These are phyloP conservation scores for Thalassarche chlororhynchos DNA, from an alignment of 2,113 vertebrate species.

Conservation along the genomic window DNA sequence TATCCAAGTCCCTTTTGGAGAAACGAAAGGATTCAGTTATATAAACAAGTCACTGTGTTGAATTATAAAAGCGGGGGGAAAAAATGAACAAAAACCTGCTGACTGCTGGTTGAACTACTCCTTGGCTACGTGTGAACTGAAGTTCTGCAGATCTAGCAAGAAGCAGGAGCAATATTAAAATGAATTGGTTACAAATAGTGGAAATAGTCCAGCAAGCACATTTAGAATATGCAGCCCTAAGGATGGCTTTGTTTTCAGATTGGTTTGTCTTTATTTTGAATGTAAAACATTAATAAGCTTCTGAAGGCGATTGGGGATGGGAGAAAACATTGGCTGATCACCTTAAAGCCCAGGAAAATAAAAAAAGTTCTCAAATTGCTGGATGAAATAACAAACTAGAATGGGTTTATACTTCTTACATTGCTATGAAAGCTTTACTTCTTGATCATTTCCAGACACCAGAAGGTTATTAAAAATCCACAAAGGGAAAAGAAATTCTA, in stretches of 20 bases:
- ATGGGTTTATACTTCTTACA: constrained; percentile 46
- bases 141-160: constrained; percentile 23
- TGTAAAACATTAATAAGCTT: constrained; percentile 37
- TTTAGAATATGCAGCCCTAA: not conserved
- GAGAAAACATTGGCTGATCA: constrained; percentile 38
- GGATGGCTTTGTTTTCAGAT: constrained; percentile 27
- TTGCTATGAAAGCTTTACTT: constrained; percentile 47
- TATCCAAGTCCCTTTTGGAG: constrained; percentile 20
- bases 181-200: constrained; percentile 39
- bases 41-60: constrained; percentile 47
- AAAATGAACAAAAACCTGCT: not conserved
- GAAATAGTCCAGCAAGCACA: constrained; percentile 17
- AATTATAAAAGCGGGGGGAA: not conserved
- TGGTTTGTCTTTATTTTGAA: constrained; percentile 51
- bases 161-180: constrained; percentile 12
- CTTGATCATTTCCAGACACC: constrained; percentile 64
- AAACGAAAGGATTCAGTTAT: constrained; percentile 63
- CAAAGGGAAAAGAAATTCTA: constrained; percentile 38
- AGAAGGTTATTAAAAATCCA: constrained; percentile 53
- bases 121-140: not conserved
- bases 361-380: constrained; percentile 41
- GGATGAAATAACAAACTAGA: constrained; percentile 60
- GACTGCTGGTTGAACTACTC: not conserved
- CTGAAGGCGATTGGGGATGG: not conserved
- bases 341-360: constrained; percentile 45